phyloP scores from a whole-genome alignment of 1,140 invertebrate species.

The Psilanteris sp. region DNA sequence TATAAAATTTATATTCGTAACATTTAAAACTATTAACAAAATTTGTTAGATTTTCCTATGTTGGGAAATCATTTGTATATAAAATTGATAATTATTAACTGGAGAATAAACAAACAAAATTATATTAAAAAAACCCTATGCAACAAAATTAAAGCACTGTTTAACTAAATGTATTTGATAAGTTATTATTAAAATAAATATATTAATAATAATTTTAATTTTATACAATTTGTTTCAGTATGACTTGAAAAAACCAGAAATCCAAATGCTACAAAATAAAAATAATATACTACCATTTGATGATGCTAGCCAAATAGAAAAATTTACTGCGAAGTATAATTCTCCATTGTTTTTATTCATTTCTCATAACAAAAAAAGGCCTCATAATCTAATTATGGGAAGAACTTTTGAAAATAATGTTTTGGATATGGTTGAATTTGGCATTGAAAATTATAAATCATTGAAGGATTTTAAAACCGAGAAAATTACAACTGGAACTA shows the following conservation, averaged over 20 bases:
- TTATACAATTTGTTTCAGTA: too few relatives aligned
- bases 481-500: slow-evolving; percentile 90
- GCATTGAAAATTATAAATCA: slow-evolving; percentile 89
- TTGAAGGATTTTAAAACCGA: slow-evolving; percentile 89
- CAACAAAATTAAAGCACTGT: too few relatives aligned
- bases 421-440: slow-evolving; percentile 98
- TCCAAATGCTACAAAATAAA: slow-evolving; percentile 87
- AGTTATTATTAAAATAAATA: too few relatives aligned
- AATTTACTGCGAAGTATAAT: slow-evolving; percentile 92
- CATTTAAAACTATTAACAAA: too few relatives aligned
- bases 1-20: too few relatives aligned
- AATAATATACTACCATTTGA: slow-evolving; percentile 94
- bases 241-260: slow-evolving; percentile 91
- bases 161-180: slow-evolving; percentile 5
- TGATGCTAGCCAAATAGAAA: slow-evolving; percentile 89
- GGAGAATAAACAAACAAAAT: too few relatives aligned
- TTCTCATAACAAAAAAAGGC: slow-evolving; percentile 96
- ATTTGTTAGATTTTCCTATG: too few relatives aligned
- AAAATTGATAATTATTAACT: too few relatives aligned
- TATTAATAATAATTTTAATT: too few relatives aligned
- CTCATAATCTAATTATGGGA: slow-evolving; percentile 94
- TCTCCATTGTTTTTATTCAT: slow-evolving; percentile 93
- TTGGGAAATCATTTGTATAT: too few relatives aligned
- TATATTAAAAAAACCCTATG: too few relatives aligned
- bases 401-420: slow-evolving; percentile 94